Conservation (phyloP, 2,888 invertebrate genomes). For the Cephus spinipes region DNA sequence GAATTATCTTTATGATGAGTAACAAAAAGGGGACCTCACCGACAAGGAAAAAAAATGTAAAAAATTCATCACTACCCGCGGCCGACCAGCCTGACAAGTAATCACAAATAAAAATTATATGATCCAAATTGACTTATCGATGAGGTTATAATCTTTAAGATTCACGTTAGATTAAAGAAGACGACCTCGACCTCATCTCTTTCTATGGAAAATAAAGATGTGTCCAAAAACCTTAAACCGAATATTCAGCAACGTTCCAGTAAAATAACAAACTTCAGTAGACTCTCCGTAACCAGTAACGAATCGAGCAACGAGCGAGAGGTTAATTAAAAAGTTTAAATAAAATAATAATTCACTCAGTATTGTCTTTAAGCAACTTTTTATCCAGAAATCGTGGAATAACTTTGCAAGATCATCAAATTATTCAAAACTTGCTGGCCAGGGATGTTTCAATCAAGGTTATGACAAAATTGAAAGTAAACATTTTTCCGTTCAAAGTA, state of each 20-base stretch:
- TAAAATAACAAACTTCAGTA: not conserved
- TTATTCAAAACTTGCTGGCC: not conserved
- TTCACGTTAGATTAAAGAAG: conserved; percentile 22
- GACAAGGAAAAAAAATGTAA: conserved; percentile 27
- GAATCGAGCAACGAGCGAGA: not conserved
- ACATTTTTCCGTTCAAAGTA: not conserved
- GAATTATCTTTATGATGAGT: conserved; percentile 39
- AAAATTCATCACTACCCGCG: conserved; percentile 30
- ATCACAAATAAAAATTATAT: not conserved
- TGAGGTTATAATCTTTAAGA: conserved; percentile 6
- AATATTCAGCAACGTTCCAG: conserved; percentile 4
- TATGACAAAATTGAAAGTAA: not conserved
- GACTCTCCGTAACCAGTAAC: not conserved
- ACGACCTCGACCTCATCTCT: conserved; percentile 20
- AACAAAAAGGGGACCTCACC: conserved; percentile 27
- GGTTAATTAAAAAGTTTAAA: not conserved
- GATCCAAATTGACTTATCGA: not conserved
- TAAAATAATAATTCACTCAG: not conserved
- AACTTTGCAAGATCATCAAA: not conserved
- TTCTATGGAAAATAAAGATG: conserved; percentile 10
- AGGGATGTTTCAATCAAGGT: not conserved
- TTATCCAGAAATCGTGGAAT: not conserved
- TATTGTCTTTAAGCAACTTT: not conserved
- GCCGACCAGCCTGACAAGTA: conserved; percentile 44
- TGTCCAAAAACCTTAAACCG: not conserved